Base-by-base conservation (phyloP, 2,113 vertebrate species). In the Sebastes schlegelii region DNA sequence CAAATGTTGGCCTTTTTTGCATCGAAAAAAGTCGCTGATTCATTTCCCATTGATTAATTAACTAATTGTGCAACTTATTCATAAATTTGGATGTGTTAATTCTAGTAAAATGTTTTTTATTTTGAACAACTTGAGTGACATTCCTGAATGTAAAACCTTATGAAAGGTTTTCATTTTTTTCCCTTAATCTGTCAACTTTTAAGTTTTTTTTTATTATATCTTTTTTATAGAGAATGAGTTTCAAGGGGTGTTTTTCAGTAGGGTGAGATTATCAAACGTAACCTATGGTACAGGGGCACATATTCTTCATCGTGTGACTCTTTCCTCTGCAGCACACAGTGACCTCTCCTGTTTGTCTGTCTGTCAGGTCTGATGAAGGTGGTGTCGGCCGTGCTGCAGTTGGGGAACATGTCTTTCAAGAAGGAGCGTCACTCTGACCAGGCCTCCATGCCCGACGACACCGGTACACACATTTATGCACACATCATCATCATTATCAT, bases 341-440 rank as follows among this genome's bases (percentile, higher is more conserved):
- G 62, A 79, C 11, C 12, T 48, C 16, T 17, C 54, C 3, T 74
- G 46, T 76, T 19, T 76, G 57, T 75, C 11, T 73, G 34, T 57
- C 19, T 34, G 4, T 71, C 88, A 99, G 98, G 98, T 90, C 85
- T 99, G 84, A 82, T 99, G 93, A 97, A 95, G 80, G 97, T 99
- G 79, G 95, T 99, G 85, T 99, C 98, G 0, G 96, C 97, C 0
- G 98, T 99, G 52, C 96, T 99, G 55, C 98, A 99, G 94, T 92
- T 99, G 43, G 98, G 98, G 34, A 99, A 99, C 91, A 99, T 99
- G 23, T 93, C 60, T 55, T 99, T 99, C 91, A 99, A 99, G 95
- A 99, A 99, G 92, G 98, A 99, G 70, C 97, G 98, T 3, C 95
- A 99, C 91, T 97, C 97, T 0, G 98, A 99, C 93, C 98, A 99